Evolutionary conservation across 2,113 vertebrate species (phyloP), one percentile per base, ranked within the genome.

Genomic region (Rutilus rutilus): DNA sequence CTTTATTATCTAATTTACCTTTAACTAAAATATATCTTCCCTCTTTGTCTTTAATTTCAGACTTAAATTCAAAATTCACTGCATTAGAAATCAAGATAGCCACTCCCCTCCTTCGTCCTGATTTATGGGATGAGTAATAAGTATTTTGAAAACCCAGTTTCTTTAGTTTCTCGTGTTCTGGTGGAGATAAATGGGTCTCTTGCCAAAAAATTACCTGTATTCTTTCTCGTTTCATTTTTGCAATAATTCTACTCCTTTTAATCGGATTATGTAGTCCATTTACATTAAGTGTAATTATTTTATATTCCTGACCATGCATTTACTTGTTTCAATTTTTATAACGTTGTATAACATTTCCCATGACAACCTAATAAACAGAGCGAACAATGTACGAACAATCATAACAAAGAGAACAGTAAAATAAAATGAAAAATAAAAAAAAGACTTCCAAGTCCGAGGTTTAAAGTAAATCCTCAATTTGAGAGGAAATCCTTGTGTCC

Each of bases 391-490:
- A 3, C 19, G 8, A 73, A 73, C 69, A 42, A 21, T 73, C 69
- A 5, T 42, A 5, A 12, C 36, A 73, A 12, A 9, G 45, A 47
- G 45, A 45, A 11, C 1, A 47, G 45, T 47, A 47, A 47, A 47
- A 11, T 47, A 47, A 11, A 47, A 47, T 2, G 2, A 47, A 47
- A 47, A 11, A n/a, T n/a, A n/a, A 2, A 47, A 47, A 47, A 47
- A 47, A 47, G 69, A 42, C 69, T 73, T 73, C 69, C 69, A 73
- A 73, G 21, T 73, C 36, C 21, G 10, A n/a, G 69, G 39, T 45
- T 73, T 73, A 73, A n/a, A 39, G 11, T n/a, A 42, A 9, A 2
- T 23, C 39, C 69, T 73, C 21, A 2, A 42, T n/a, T 73, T 42
- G 69, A 73, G 36, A 14, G 36, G 39, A 45, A n/a, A 23, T 73